Conservation (phyloP, 2,113 vertebrate genomes). For the Athene noctua region DNA sequence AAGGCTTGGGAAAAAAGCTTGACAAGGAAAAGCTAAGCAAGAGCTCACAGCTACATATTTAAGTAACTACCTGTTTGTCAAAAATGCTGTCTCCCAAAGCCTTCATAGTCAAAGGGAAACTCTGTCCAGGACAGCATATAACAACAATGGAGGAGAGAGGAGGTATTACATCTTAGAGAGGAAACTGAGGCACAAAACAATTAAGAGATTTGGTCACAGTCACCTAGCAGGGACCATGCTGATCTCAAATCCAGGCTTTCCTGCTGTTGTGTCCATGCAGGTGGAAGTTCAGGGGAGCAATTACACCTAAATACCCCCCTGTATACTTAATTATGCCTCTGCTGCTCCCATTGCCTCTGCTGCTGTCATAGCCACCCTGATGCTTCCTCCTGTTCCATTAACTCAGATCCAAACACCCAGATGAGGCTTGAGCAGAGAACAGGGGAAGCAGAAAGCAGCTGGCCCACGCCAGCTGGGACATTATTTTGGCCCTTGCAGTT, state of each 20-base stretch:
- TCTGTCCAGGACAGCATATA: background rate
- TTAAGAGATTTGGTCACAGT: background rate
- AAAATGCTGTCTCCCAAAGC: background rate
- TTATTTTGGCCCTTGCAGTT: background rate
- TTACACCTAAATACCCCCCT: background rate
- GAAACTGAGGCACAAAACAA: background rate
- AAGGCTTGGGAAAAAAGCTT: background rate
- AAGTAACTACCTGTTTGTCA: background rate
- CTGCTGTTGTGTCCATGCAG: accelerated
- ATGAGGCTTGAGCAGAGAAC: background rate
- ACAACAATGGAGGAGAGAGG: background rate
- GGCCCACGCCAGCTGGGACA: background rate
- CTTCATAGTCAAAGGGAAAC: background rate
- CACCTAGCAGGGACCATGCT: accelerated
- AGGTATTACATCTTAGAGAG: background rate
- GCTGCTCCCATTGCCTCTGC: background rate
- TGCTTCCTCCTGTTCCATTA: background rate
- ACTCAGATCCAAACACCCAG: background rate
- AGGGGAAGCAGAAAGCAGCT: accelerated
- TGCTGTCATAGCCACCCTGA: background rate
- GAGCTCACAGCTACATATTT: background rate
- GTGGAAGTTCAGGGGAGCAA: background rate
- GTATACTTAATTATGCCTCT: background rate
- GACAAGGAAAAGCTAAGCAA: background rate
- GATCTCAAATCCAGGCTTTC: background rate